Conservation (phyloP, 2,113 vertebrate species). For the Ageneiosus marmoratus region DNA sequence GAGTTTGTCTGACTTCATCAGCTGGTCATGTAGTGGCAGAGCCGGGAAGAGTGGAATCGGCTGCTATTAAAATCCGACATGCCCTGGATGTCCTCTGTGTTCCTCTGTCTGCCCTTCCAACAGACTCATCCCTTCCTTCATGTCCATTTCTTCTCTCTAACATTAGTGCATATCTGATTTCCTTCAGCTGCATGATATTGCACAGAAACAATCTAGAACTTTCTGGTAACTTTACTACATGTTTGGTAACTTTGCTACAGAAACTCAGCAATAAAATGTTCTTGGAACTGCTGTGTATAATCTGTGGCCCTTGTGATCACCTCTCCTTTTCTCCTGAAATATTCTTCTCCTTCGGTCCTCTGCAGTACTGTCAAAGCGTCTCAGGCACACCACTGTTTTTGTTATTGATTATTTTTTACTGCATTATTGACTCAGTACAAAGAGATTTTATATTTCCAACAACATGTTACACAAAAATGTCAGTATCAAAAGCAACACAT, state of each 20-base stretch:
- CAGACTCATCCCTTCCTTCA: not conserved
- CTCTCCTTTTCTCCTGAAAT: not conserved
- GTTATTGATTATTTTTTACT: too few relatives aligned
- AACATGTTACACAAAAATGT: too few relatives aligned
- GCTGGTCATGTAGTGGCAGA: constrained; percentile 33
- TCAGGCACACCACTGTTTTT: too few relatives aligned
- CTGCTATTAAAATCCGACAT: not conserved
- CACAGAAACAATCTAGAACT: not conserved
- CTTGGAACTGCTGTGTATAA: not conserved
- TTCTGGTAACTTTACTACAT: not conserved
- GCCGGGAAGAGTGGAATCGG: constrained; percentile 1
- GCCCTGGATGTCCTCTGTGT: not conserved
- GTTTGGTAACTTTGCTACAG: not conserved
- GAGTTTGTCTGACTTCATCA: constrained; percentile 24
- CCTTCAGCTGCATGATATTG: too few relatives aligned
- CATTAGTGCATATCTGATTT: too few relatives aligned
- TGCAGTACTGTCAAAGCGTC: too few relatives aligned
- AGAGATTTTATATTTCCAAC: too few relatives aligned
- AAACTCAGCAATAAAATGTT: not conserved
- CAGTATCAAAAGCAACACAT: too few relatives aligned
- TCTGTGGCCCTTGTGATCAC: not conserved
- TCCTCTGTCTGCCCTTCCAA: not conserved
- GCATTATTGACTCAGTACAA: too few relatives aligned
- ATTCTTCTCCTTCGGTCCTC: not conserved
- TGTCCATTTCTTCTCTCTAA: not conserved